Evolutionary conservation across 2,888 invertebrate species (phyloP).

Genomic region (Temnothorax ravouxi): DNA sequence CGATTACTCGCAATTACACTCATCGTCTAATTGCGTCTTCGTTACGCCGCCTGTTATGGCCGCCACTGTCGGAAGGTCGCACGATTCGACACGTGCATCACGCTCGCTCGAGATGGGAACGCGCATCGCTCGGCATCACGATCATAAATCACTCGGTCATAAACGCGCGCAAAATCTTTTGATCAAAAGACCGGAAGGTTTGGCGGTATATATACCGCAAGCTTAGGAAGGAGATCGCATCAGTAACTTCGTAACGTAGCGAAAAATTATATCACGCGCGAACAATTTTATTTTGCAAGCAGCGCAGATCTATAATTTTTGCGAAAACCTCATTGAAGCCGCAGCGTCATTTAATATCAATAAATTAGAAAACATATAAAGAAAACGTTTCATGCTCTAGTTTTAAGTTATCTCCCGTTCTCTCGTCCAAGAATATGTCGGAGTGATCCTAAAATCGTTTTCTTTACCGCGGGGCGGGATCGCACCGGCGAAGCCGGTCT

Average conservation of each 20-base stretch:
- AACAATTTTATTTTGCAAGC: background rate
- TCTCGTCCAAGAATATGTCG: background rate
- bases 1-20: slow-evolving; percentile 47
- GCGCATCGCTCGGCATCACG: slow-evolving; percentile 35
- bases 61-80: slow-evolving; percentile 48
- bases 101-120: slow-evolving; percentile 45
- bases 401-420: background rate
- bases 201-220: slow-evolving; percentile 2
- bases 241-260: background rate
- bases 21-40: slow-evolving; percentile 51
- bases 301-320: background rate
- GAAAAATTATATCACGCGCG: background rate
- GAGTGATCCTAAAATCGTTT: slow-evolving; percentile 19
- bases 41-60: slow-evolving; percentile 47
- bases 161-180: slow-evolving; percentile 50
- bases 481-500: slow-evolving; percentile 27
- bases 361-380: background rate
- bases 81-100: slow-evolving; percentile 51
- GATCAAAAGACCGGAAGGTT: slow-evolving; percentile 40
- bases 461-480: slow-evolving; percentile 32
- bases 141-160: slow-evolving; percentile 49
- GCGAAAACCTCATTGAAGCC: background rate
- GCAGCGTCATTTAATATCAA: background rate
- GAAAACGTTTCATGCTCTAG: background rate
- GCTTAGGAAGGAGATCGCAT: background rate